These are phyloP conservation scores for Stegodyphus mimosarum DNA, from an alignment of 1,140 invertebrate genomes.

Conservation along the genomic window DNA sequence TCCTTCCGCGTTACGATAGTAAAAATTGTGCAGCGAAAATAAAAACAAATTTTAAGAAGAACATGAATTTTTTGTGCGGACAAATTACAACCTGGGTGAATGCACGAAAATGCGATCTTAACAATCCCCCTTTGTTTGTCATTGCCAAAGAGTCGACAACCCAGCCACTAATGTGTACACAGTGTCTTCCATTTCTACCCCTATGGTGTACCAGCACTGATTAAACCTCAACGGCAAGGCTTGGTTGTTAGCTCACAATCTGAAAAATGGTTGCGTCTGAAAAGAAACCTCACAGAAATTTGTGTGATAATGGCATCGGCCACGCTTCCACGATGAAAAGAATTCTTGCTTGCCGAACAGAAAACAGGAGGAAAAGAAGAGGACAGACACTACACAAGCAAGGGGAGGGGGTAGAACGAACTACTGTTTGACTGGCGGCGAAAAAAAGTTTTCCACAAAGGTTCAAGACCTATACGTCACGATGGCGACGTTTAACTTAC, in stretches of 20 bases:
- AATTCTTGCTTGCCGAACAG: background rate
- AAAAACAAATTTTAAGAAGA: no score
- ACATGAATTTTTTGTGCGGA: no score
- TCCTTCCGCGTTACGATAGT: no score
- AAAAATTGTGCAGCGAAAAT: no score
- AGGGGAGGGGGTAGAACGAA: constrained; percentile 1
- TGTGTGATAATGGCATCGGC: constrained; percentile 35
- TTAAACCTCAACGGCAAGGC: constrained; percentile 6
- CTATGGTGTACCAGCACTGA: background rate
- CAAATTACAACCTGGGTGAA: no score
- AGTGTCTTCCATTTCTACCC: background rate
- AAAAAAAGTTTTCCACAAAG: background rate
- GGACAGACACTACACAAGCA: background rate
- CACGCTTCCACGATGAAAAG: constrained; percentile 31
- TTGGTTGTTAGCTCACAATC: constrained; percentile 22
- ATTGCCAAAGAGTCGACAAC: background rate
- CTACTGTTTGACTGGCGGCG: background rate
- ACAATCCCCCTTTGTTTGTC: background rate
- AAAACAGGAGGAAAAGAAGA: background rate
- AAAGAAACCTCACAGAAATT: constrained; percentile 23
- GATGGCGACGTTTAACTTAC: constrained; percentile 10
- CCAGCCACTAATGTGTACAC: background rate
- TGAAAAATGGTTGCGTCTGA: background rate
- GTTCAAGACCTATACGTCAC: constrained; percentile 37
- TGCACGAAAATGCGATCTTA: background rate